Base-by-base conservation (phyloP, 2,888 invertebrate genomes). In the Melinopterus prodromus region DNA sequence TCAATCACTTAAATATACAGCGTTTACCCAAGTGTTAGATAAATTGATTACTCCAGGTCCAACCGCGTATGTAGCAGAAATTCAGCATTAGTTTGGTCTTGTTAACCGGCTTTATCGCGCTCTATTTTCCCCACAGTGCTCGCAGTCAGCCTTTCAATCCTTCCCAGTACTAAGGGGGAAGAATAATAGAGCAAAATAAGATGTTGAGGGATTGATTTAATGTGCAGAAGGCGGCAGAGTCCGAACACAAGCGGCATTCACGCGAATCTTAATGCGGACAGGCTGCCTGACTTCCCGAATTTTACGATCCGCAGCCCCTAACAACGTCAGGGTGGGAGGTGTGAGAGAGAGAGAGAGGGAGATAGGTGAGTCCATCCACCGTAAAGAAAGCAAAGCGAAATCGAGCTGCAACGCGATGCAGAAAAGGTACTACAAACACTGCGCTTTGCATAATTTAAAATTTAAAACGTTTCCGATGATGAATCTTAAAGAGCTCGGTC, bases 151-250 rank as follows among this genome's bases (percentile, higher is more conserved):
- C 53, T 53, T 53, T 53, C 53, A 53, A 53, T 53, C 53, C 53
- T 53, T 12, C 7, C 53, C 53, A 7, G 53, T 3, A 3, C 3
- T 53, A 53, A 53, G 53, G 53, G 53, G 53, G 53, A 53, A 53
- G 53, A 53, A 53, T 53, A 53, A 53, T 53, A 53, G 53, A 53
- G 53, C 53, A 53, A 53, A 53, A 53, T 53, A 53, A 53, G 53
- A 53, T 53, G 53, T 53, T 53, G 53, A 53, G 12, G 53, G 53
- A 53, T 53, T 53, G 53, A 53, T 53, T 53, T 53, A 53, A 53
- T 53, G 53, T 53, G 53, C 53, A 53, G 12, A 12, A 53, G 53
- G 2, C 53, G 12, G 53, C 53, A 53, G 9, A 53, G 53, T 53
- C 53, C 53, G 53, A 53, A 53, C 53, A 53, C 53, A 53, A 4